Percentiles rank a stretch among this genome's conserved stretches.
phyloP scores from a whole-genome alignment of 2,888 invertebrate genomes.

The Plusia festucae region DNA sequence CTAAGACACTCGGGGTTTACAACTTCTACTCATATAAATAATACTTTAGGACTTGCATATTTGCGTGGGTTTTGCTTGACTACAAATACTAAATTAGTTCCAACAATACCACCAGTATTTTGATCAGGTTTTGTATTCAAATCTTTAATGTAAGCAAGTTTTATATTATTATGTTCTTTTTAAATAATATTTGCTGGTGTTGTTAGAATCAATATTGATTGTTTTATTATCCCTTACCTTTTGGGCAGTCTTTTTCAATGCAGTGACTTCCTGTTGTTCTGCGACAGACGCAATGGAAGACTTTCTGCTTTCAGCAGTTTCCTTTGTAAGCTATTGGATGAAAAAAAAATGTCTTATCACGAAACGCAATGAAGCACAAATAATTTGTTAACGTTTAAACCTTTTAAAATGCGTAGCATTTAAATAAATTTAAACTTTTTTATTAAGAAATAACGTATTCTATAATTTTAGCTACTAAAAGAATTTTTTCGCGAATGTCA shows the following conservation, averaged over 20 bases:
- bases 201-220: conserved; percentile 15
- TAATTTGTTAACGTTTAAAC: too few species aligned
- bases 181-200: conserved; percentile 1
- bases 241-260: conserved; percentile 79
- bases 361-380: background rate
- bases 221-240: conserved; percentile 69
- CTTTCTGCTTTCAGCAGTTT: conserved; percentile 86
- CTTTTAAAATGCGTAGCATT: too few species aligned
- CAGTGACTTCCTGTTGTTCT: conserved; percentile 79
- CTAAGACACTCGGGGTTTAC: conserved; percentile 39
- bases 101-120: conserved; percentile 17
- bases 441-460: too few species aligned
- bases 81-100: conserved; percentile 17
- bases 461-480: too few species aligned
- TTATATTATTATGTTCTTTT: background rate
- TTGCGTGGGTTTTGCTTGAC: conserved; percentile 44
- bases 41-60: conserved; percentile 30
- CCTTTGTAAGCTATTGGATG: conserved; percentile 78
- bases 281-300: conserved; percentile 81
- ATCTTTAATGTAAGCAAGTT: background rate
- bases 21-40: conserved; percentile 26
- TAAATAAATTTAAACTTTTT: too few species aligned
- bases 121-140: background rate
- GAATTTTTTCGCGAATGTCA: too few species aligned
- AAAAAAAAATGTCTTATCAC: conserved; percentile 9